Evolutionary conservation across 2,113 vertebrate genomes (phyloP).

Genomic region (Oncorhynchus keta): DNA sequence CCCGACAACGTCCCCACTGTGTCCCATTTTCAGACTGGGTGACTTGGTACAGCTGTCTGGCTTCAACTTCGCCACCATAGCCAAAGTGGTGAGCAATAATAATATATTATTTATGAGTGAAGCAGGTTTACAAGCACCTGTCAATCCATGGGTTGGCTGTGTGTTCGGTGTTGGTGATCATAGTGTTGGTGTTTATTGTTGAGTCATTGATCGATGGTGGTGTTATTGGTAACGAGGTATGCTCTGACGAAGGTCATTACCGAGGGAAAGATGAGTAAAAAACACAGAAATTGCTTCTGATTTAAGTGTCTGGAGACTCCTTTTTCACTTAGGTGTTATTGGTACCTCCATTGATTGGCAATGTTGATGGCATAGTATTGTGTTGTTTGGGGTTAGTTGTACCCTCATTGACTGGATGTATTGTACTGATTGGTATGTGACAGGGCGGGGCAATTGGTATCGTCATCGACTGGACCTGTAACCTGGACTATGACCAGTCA

Average conservation of each 20-base stretch:
- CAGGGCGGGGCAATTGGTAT: constrained; percentile 92
- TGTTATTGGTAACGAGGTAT: too few relatives aligned
- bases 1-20: constrained; percentile 73
- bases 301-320: too few relatives aligned
- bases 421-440: background rate
- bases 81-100: constrained; percentile 75
- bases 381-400: background rate
- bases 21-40: constrained; percentile 88
- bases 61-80: constrained; percentile 80
- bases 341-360: background rate
- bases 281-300: too few relatives aligned
- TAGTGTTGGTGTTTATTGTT: too few relatives aligned
- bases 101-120: background rate
- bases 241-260: too few relatives aligned
- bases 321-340: background rate
- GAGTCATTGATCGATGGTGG: too few relatives aligned
- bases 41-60: constrained; percentile 83
- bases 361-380: background rate
- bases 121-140: background rate
- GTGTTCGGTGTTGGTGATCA: too few relatives aligned
- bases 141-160: background rate
- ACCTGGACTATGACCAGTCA: constrained; percentile 79
- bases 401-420: background rate
- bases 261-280: too few relatives aligned
- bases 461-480: constrained; percentile 90